Conservation (phyloP, 1,140 invertebrate genomes). For the Temnothorax nylanderi region DNA sequence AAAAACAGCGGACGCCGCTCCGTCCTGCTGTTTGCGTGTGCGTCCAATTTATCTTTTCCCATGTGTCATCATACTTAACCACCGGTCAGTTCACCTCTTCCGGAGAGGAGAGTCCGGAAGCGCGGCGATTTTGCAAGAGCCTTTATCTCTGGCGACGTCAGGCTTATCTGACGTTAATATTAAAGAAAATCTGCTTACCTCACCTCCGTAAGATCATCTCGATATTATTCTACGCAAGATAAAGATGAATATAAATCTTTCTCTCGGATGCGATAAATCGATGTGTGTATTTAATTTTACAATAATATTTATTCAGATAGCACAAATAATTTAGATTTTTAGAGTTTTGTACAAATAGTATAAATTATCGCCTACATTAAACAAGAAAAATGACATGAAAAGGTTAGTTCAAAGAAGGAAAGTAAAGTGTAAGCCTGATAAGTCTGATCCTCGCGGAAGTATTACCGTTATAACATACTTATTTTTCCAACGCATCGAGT, state of each 20-base stretch:
- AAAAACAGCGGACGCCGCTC: conserved; percentile 29
- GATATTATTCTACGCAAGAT: neutral
- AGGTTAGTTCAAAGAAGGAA: neutral
- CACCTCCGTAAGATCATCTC: conserved; percentile 1
- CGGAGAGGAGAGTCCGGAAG: conserved; percentile 39
- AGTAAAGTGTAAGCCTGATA: neutral
- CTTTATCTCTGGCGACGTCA: conserved; percentile 28
- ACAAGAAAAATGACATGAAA: neutral
- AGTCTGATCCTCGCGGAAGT: neutral
- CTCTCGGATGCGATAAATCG: neutral
- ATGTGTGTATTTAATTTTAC: neutral
- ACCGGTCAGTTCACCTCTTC: conserved; percentile 27
- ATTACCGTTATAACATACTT: conserved; percentile 42
- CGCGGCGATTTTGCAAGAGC: conserved; percentile 38
- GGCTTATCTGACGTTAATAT: conserved; percentile 18
- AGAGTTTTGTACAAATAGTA: too few species aligned
- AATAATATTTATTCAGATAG: neutral
- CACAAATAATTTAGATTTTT: too few species aligned
- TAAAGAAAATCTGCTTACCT: conserved; percentile 23
- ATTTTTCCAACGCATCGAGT: neutral
- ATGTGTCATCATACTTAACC: conserved; percentile 61
- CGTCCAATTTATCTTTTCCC: conserved; percentile 50
- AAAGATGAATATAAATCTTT: neutral
- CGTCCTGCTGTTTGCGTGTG: neutral
- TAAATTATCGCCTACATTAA: neutral